Conservation (phyloP, 2,797 vertebrate species). For the Semaprochilodus insignis region DNA sequence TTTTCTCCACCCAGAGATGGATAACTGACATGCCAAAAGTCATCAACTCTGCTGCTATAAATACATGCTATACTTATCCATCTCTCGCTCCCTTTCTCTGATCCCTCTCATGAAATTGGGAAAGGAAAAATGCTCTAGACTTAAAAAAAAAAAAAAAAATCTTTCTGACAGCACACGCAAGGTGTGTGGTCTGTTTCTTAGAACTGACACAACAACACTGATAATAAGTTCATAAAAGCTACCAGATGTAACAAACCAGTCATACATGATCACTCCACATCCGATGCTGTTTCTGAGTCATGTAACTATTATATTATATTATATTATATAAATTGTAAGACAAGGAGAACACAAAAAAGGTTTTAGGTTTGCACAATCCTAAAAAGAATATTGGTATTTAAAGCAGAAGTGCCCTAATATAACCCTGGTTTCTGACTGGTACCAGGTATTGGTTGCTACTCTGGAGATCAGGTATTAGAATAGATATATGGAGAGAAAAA, state of each 20-base stretch:
- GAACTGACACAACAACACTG: too few species aligned
- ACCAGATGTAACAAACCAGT: too few species aligned
- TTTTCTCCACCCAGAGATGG: constrained; percentile 45
- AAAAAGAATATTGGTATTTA: too few species aligned
- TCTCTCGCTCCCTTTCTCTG: not conserved
- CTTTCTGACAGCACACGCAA: not conserved
- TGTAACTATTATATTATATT: not conserved
- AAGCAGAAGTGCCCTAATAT: too few species aligned
- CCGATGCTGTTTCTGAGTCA: not conserved
- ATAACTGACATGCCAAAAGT: constrained; percentile 54
- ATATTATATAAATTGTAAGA: too few species aligned
- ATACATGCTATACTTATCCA: constrained; percentile 49
- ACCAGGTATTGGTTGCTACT: too few species aligned
- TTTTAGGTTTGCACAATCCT: too few species aligned
- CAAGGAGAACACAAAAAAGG: too few species aligned
- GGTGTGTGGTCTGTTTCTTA: not conserved
- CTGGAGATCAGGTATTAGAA: too few species aligned
- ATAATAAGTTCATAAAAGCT: not conserved
- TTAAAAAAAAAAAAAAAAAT: too few species aligned
- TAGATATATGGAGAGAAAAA: too few species aligned
- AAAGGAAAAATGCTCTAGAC: not conserved
- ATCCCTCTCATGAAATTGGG: not conserved
- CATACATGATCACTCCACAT: not conserved
- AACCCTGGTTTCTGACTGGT: too few species aligned
- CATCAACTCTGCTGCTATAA: constrained; percentile 46